Base-by-base conservation (phyloP, 2,113 vertebrate genomes). In the Hyla sarda region DNA sequence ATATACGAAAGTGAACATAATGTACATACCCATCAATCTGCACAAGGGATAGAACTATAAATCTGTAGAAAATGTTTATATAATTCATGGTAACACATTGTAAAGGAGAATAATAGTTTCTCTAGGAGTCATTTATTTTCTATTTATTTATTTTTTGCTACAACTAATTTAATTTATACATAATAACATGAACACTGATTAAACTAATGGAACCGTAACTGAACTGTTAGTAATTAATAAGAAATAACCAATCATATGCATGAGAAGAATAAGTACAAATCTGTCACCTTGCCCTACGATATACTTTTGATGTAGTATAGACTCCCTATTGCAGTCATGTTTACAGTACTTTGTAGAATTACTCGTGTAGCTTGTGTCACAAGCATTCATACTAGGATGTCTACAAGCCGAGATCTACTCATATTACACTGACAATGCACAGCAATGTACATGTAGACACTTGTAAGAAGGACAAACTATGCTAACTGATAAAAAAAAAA, bases 381-480 rank as follows among this genome's bases (percentile, higher is more conserved):
- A 21, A n/a, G 23, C 32, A 62, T 34, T 65, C 60, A 41, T 28
- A n/a, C 58, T 62, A 45, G 37, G 47, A 50, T 52, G 47, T 76
- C 73, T 77, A 77, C 74, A 81, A 81, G 52, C 11, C 5, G 34
- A 3, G 21, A 62, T n/a, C 78, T 62, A 47, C 78, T 81, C 78
- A 19, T 47, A 81, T 81, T 62, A 81, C 78, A 17, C 58, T 81
- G 37, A 81, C 78, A 81, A 62, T 81, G 34, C 56, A 81, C 37
- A 25, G 28, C n/a, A 81, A 81, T 65, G 56, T 28, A 62, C 47
- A 81, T 81, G 78, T 37, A 19, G 30, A 58, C 77, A 76, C 73
- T 76, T 76, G 73, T 76, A 76, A 50, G 19, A 4, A 45, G 77
- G 2, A 79, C 32, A 62, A 80, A 62, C 54, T 45, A 37, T 76